Percentiles rank a stretch among this genome's conserved stretches.
Conservation (phyloP, 2,113 vertebrate species). For the Mus musculus region DNA sequence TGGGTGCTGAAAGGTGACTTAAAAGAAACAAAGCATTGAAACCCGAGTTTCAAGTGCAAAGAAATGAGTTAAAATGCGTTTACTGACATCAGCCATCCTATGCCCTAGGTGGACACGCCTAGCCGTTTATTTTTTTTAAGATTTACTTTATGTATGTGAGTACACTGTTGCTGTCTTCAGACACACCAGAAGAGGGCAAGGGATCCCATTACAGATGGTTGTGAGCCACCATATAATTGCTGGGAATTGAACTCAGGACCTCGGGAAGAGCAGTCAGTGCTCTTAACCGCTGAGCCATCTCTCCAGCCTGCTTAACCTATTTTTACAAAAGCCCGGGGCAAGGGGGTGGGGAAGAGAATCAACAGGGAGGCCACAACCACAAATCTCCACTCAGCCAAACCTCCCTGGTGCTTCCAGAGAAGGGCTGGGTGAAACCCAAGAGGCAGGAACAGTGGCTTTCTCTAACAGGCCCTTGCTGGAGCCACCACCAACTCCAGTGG, state of each 20-base stretch:
- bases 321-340: neutral
- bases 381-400: neutral
- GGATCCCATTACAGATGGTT: too few relatives aligned
- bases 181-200: too few relatives aligned
- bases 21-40: neutral
- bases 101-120: rapidly evolving
- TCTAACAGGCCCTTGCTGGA: neutral
- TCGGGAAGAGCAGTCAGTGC: too few relatives aligned
- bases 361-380: rapidly evolving
- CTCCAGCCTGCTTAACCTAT: rapidly evolving
- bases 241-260: too few relatives aligned
- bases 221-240: too few relatives aligned
- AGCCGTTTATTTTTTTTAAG: too few relatives aligned
- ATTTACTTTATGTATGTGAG: too few relatives aligned
- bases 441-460: neutral
- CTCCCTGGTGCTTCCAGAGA: rapidly evolving
- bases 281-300: too few relatives aligned
- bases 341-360: too few relatives aligned
- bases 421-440: neutral
- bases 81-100: rapidly evolving
- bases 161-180: too few relatives aligned
- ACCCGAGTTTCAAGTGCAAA: neutral
- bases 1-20: neutral
- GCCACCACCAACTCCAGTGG: rapidly evolving
- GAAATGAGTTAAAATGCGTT: neutral